These are phyloP conservation scores for Okapia johnstoni DNA, from an alignment of 2,113 vertebrate species.

Conservation along the genomic window DNA sequence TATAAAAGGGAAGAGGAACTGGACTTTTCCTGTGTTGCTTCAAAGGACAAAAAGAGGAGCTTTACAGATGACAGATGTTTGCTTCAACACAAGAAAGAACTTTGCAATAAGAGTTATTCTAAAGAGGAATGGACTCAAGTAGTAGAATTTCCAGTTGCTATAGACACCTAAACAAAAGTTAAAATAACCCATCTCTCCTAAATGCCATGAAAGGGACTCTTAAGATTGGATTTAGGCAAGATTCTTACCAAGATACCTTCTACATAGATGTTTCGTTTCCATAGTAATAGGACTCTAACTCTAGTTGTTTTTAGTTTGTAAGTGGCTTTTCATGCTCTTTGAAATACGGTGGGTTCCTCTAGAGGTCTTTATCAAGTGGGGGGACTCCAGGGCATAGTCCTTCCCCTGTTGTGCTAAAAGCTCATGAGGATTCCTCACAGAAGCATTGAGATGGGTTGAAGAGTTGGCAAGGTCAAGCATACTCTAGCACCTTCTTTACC, in stretches of 20 bases:
- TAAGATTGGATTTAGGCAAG: neutral
- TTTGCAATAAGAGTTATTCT: slow-evolving; percentile 6
- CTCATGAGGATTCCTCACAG: neutral
- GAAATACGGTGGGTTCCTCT: neutral
- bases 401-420: neutral
- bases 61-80: slow-evolving; percentile 11
- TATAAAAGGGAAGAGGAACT: neutral
- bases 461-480: neutral
- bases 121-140: neutral
- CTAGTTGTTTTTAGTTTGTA: neutral
- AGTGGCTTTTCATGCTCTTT: neutral
- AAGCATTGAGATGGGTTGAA: neutral
- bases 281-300: neutral
- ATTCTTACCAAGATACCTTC: neutral
- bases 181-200: neutral
- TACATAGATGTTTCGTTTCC: neutral
- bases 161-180: neutral
- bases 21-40: neutral
- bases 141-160: neutral
- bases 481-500: neutral
- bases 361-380: neutral
- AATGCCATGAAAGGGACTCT: neutral
- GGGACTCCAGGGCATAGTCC: neutral
- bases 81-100: neutral
- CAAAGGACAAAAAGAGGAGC: slow-evolving; percentile 27